Evolutionary conservation across 2,113 vertebrate genomes (phyloP), one percentile per base, ranked within the genome.

Genomic region (Calidris pygmaea): DNA sequence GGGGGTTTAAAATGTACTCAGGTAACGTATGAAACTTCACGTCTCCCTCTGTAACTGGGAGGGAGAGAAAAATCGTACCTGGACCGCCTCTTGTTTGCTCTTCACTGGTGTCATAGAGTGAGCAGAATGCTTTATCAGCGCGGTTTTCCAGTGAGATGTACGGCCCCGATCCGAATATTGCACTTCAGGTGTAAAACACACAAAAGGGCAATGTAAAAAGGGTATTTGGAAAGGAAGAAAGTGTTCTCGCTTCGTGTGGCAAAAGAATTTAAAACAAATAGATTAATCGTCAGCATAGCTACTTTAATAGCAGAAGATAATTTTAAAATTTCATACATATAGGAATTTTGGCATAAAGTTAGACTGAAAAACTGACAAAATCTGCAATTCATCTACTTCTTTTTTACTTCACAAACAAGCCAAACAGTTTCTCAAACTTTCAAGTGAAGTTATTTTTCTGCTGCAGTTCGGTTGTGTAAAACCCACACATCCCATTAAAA

Each of bases 141-240:
- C 26, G 45, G 43, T 72, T 95, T 96, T 94, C 86, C 35, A 66
- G 37, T 7, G 47, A 66, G 89, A 90, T 39, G 16, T 18, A 84
- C 8, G 88, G 43, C 65, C 73, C 58, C 24, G 13, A 67, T 55
- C 41, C 90, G 73, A 88, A 92, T 79, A 74, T 59, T 48, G 10
- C 52, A 82, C 34, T 87, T 94, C 39, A 90, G 92, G 87, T 87
- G 91, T 53, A 29, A 97, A 96, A 93, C 20, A 91, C 66, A 72
- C 37, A 45, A n/a, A 34, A 73, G 27, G n/a, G 58, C 6, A 67
- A 78, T 14, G 13, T 27, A 85, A 76, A 71, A 95, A 72, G 55
- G 41, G 13, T 29, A 17, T 85, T 80, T 85, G 89, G 35, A 71
- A 89, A 96, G 75, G 63, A 93, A 80, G 77, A 76, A 85, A 83